Evolutionary conservation across 2,113 vertebrate genomes (phyloP), one percentile per base, ranked within the genome.

Genomic region (Lagopus leucura): DNA sequence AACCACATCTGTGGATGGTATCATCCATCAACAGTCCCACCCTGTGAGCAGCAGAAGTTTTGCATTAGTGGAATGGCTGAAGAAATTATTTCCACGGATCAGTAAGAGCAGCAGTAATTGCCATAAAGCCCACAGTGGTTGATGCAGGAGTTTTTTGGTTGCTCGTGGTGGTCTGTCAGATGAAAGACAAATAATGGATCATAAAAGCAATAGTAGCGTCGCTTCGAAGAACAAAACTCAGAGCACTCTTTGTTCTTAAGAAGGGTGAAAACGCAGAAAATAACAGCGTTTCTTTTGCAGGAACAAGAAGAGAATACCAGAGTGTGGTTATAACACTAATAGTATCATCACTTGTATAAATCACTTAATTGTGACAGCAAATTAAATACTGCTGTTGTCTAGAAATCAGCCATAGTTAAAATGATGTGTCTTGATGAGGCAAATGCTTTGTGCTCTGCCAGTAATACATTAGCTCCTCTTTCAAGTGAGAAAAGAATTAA

Each of bases 401-500:
- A 70, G 91, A 86, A 93, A 85, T 89, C 77, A 79, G 30, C 66
- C 91, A 48, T 65, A 84, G 94, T 90, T 93, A 85, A 93, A 95
- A 91, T 92, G 54, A 91, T 94, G 7, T 79, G 81, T 94, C 91
- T 94, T 79, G 83, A 92, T 89, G 74, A 95, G 94, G 94, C 86
- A 94, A 94, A 96, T 89, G 84, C 86, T 43, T 89, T 92, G 74
- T 93, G 86, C 4, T 3, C 74, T 63, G 70, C 83, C 63, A 48
- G 74, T 92, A 96, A 96, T 96, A 93, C 93, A 96, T 95, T 95
- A 95, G 81, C 40, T 95, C 63, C 81, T 92, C 83, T 96, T 96
- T 94, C 91, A 93, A 95, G 92, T 96, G 92, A 93, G 92, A 94
- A 92, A 95, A 96, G 92, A 96, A 96, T 96, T 96, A 96, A 93